Conservation (phyloP, 2,888 invertebrate species). For the Drosophila aldrichi region DNA sequence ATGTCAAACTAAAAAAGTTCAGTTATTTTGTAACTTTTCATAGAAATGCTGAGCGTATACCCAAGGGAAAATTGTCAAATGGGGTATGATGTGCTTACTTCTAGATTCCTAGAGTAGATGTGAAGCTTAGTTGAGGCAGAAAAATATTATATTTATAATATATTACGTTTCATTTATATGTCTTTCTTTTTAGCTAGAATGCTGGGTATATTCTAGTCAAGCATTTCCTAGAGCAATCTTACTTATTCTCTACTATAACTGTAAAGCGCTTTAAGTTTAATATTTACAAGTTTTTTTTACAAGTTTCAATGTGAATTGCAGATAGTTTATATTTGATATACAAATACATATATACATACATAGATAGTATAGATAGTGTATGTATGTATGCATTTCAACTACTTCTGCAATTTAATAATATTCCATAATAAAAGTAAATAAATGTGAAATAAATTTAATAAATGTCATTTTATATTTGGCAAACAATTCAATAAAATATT, state of each 20-base stretch:
- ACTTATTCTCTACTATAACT: neutral
- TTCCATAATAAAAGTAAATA: neutral
- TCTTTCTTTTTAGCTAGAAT: too few relatives aligned
- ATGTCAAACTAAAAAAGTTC: slow-evolving; percentile 1
- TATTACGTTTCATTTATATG: too few relatives aligned
- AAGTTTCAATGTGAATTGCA: neutral
- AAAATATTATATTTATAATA: too few relatives aligned
- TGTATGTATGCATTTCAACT: neutral
- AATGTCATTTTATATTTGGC: neutral
- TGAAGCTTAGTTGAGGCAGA: too few relatives aligned
- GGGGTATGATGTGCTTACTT: neutral
- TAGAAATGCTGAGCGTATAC: neutral
- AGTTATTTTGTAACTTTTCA: neutral
- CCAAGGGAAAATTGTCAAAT: neutral
- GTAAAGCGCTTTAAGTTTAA: neutral
- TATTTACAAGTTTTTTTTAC: neutral
- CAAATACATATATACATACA: neutral
- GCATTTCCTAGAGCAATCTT: neutral
- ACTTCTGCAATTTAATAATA: neutral
- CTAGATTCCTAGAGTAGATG: too few relatives aligned
- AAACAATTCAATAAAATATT: neutral
- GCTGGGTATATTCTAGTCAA: too few relatives aligned
- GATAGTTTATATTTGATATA: neutral
- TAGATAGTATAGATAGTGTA: neutral
- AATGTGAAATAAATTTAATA: neutral